A percentile compares a stretch with the other conserved stretches of the same genome.
Conservation (phyloP, 2,888 invertebrate genomes). For the Quadroppia sp. region DNA sequence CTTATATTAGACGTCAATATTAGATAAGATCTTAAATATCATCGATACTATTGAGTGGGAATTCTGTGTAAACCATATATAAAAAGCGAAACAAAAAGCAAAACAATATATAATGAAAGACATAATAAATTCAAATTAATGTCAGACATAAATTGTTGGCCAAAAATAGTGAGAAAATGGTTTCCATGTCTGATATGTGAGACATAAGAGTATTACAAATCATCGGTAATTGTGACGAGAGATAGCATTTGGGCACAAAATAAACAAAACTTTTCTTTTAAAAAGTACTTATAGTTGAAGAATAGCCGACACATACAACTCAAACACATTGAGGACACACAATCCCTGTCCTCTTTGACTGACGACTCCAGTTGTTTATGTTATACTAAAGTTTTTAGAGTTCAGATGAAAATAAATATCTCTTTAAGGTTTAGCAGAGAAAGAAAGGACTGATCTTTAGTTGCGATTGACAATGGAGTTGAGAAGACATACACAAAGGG, state of each 20-base stretch:
- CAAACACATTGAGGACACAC: background rate
- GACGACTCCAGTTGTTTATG: too few relatives aligned
- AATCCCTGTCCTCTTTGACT: background rate
- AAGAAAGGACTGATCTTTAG: background rate
- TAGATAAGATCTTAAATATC: background rate
- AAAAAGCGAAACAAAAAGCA: too few relatives aligned
- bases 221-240: background rate
- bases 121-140: background rate
- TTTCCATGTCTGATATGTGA: background rate
- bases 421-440: background rate
- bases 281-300: background rate
- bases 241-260: background rate
- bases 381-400: too few relatives aligned
- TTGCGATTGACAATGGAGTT: background rate
- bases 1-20: background rate
- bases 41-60: background rate
- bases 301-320: background rate
- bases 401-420: background rate
- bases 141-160: background rate
- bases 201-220: background rate
- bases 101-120: background rate
- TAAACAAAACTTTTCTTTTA: background rate
- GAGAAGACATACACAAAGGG: background rate
- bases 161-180: background rate
- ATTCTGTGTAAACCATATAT: background rate